These are phyloP conservation scores for Chromobotia macracanthus DNA, from an alignment of 2,797 vertebrate genomes.

Conservation along the genomic window DNA sequence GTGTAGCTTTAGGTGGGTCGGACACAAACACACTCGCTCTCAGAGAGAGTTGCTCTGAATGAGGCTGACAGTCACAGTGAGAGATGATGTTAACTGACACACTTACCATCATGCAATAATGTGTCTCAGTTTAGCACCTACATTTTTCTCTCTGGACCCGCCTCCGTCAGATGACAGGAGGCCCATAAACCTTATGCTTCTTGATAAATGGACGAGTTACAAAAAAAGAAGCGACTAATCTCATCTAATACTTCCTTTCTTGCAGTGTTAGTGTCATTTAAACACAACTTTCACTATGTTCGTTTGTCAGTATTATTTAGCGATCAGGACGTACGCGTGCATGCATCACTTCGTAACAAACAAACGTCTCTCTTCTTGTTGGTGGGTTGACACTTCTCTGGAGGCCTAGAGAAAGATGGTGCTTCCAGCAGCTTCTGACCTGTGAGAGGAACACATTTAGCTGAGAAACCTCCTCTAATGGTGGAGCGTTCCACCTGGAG, in stretches of 20 bases:
- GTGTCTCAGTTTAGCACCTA: constrained; percentile 53
- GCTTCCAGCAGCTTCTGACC: constrained; percentile 56
- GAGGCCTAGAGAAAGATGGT: constrained; percentile 31
- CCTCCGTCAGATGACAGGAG: constrained; percentile 28
- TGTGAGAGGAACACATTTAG: constrained; percentile 59
- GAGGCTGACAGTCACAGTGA: constrained; percentile 55
- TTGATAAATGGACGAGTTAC: constrained; percentile 44
- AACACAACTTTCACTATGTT: constrained; percentile 29
- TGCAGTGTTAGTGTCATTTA: constrained; percentile 26
- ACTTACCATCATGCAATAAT: constrained; percentile 54
- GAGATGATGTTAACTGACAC: constrained; percentile 52
- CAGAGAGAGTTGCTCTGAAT: constrained; percentile 19
- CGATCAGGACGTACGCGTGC: constrained; percentile 26
- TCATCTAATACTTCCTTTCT: constrained; percentile 11
- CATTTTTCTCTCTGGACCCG: constrained; percentile 16
- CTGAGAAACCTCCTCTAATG: constrained; percentile 41
- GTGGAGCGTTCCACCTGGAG: constrained; percentile 41
- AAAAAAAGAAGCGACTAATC: constrained; percentile 46
- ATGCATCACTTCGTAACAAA: not conserved
- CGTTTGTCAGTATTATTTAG: constrained; percentile 32
- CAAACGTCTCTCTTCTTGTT: not conserved
- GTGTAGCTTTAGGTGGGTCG: constrained; percentile 27
- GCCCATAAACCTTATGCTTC: constrained; percentile 31
- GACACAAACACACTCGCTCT: not conserved
- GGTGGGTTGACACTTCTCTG: constrained; percentile 7